Base-by-base conservation (phyloP, 2,113 vertebrate genomes). In the Capreolus pygargus region DNA sequence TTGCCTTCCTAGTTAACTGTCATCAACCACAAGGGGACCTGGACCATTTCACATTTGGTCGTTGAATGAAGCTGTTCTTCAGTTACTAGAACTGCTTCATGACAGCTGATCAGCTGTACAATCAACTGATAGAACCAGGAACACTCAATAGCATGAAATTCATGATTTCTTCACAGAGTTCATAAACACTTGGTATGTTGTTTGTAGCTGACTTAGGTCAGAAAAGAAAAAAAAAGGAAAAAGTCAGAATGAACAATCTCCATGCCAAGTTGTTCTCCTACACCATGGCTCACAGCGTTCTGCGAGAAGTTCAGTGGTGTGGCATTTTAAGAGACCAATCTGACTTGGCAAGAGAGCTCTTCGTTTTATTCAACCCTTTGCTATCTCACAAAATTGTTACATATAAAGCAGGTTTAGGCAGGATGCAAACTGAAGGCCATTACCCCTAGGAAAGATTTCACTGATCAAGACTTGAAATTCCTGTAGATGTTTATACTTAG, bases 51-150 rank as follows among this genome's bases (percentile, higher is more conserved):
- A 28, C 60, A 1, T n/a, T 64, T 13, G 45, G 82, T 16, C 89
- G 9, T 3, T 0, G 28, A 1, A 9, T 2, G 25, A 52, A 33
- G 61, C 13, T 17, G 3, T 4, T 47, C 43, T 16, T 76, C n/a
- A 0, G 33, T 11, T 25, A 9, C 0, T 12, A 76, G n/a, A 13
- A 19, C 28, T 23, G 55, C 61, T 74, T 6, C 9, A 17, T 7
- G 1, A 25, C 0, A 6, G 64, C 0, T 3, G 33, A 13, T 28
- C 27, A 14, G 3, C 27, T 6, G 7, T 21, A 9, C 0, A 12
- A 8, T 27, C 52, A 17, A 43, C 11, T 54, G 86, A 43, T 2
- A n/a, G 82, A 58, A 55, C 28, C 10, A 25, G 93, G 23, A 57
- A 76, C 6, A 13, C 50, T 27, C 30, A 30, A 19, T 15, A 36